Percentiles rank a stretch among this genome's conserved stretches.
Conservation (phyloP, 30 jellyfish, hydroid and myxozoan species). For the Pelagia noctiluca region DNA sequence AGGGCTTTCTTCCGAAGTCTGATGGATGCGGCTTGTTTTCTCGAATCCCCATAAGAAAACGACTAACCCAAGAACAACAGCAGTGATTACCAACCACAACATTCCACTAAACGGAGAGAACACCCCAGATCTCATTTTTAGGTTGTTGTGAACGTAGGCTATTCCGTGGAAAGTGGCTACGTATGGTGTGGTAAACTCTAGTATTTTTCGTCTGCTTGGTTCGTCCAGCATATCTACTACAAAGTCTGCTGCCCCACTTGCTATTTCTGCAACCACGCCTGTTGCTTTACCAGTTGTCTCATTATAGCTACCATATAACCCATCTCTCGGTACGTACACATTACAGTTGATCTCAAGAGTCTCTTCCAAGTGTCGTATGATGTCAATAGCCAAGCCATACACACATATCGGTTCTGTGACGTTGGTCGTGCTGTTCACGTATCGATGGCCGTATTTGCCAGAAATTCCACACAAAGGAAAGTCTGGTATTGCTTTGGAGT, state of each 20-base stretch:
- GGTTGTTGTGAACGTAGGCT: slow-evolving; percentile 24
- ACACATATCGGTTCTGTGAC: neutral
- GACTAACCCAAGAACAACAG: slow-evolving; percentile 25
- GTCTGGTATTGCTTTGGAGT: neutral
- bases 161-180: neutral
- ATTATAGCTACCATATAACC: slow-evolving; percentile 17
- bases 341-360: neutral
- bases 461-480: neutral
- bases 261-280: slow-evolving; percentile 23
- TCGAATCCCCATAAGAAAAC: slow-evolving; percentile 38
- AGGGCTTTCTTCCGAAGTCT: slow-evolving; percentile 26
- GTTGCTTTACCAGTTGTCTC: neutral
- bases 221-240: slow-evolving; percentile 27
- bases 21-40: slow-evolving; percentile 47
- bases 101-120: slow-evolving; percentile 47
- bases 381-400: slow-evolving; percentile 22
- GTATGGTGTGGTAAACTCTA: slow-evolving; percentile 20
- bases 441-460: slow-evolving; percentile 6
- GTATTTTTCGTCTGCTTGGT: neutral
- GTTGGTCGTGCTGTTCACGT: neutral
- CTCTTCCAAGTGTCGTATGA: neutral
- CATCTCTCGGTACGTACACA: slow-evolving; percentile 23
- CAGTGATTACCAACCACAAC: slow-evolving; percentile 22
- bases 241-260: slow-evolving; percentile 7
- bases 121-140: slow-evolving; percentile 4